Conservation (phyloP, 1,140 invertebrate genomes). For the Stenopsyche tienmushanensis region DNA sequence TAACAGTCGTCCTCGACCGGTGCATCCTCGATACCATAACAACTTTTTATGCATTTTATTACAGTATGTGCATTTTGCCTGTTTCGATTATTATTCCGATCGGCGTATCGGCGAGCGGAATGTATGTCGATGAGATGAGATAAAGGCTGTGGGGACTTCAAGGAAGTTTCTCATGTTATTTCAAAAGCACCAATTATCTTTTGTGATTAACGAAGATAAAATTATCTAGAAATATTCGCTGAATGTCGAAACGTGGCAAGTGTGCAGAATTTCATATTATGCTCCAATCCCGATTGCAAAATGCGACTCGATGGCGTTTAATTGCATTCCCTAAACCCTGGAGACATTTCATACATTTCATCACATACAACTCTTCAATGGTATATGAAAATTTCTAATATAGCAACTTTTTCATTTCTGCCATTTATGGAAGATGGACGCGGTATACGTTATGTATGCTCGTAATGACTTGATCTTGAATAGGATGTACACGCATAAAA, state of each 20-base stretch:
- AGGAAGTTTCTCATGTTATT: not conserved
- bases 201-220: constrained; percentile 9
- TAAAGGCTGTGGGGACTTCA: not conserved
- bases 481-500: too few species aligned
- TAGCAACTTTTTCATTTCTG: too few species aligned
- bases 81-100: constrained; percentile 7
- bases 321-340: not conserved
- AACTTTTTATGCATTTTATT: constrained; percentile 1
- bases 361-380: too few species aligned
- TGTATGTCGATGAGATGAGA: constrained; percentile 15
- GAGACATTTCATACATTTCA: not conserved
- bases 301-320: too few species aligned
- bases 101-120: constrained; percentile 11
- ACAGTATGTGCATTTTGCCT: not conserved
- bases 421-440: too few species aligned
- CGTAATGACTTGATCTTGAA: too few species aligned
- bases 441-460: too few species aligned
- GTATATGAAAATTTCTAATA: too few species aligned
- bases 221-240: not conserved
- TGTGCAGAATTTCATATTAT: not conserved
- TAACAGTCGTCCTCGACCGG: not conserved
- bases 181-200: constrained; percentile 25
- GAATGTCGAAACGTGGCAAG: not conserved
- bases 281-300: not conserved
- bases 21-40: not conserved